Conservation (phyloP, 2,888 invertebrate species). For the Brachyptera putata region DNA sequence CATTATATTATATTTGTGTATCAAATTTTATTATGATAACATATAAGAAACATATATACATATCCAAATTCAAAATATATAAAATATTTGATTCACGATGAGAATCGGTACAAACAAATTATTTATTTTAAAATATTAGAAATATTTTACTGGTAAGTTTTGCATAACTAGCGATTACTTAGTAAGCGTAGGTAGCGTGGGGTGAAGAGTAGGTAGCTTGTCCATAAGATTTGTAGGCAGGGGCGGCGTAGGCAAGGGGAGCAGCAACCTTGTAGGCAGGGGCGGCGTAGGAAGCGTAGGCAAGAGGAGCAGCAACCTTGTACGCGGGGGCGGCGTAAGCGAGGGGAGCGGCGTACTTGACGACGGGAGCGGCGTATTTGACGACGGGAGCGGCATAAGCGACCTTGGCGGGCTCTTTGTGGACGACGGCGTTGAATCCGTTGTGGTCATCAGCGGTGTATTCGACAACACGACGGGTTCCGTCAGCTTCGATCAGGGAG, state of each 20-base stretch:
- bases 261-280: too few species aligned
- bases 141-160: too few species aligned
- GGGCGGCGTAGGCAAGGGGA: conserved; percentile 4
- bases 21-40: too few species aligned
- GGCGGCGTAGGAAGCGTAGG: conserved; percentile 1
- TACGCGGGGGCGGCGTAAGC: conserved; percentile 15
- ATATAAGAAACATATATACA: too few species aligned
- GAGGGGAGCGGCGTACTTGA: conserved; percentile 1
- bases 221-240: conserved; percentile 14
- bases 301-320: conserved; percentile 9
- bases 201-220: neutral
- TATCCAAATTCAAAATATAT: too few species aligned
- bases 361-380: conserved; percentile 14
- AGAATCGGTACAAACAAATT: too few species aligned
- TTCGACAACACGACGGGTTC: conserved; percentile 49
- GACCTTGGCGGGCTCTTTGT: conserved; percentile 34
- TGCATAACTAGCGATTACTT: too few species aligned
- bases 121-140: too few species aligned
- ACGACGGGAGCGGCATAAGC: conserved; percentile 8
- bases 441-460: conserved; percentile 40
- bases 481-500: conserved; percentile 51
- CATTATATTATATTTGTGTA: too few species aligned
- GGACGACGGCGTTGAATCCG: conserved; percentile 37
- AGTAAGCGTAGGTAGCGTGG: neutral
- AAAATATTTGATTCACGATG: too few species aligned